Evolutionary conservation across 2,113 vertebrate species (phyloP).

Genomic region (Noturus placidus): DNA sequence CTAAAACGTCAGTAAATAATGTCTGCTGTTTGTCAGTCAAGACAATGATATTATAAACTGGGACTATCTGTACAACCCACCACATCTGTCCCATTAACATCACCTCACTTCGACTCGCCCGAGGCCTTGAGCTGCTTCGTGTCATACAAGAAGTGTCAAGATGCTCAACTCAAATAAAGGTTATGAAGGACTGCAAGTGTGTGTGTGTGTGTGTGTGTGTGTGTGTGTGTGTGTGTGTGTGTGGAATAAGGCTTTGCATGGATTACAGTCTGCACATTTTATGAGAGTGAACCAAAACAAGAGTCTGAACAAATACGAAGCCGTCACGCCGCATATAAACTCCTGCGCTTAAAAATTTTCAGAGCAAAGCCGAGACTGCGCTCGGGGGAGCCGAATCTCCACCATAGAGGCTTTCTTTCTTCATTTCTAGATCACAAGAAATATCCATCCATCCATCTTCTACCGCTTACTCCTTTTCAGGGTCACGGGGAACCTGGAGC

Average conservation of each 20-base stretch:
- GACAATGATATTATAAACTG: background rate
- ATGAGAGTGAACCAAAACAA: slow-evolving; percentile 16
- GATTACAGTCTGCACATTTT: slow-evolving; percentile 21
- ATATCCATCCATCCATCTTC: too few species aligned
- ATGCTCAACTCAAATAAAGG: slow-evolving; percentile 20
- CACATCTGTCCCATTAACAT: background rate
- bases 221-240: background rate
- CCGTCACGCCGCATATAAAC: slow-evolving; percentile 26
- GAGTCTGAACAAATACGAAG: slow-evolving; percentile 9
- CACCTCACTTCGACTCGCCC: background rate
- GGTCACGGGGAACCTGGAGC: too few species aligned
- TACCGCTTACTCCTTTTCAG: too few species aligned
- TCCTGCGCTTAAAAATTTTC: background rate
- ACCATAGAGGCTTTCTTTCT: background rate
- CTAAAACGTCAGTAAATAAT: background rate
- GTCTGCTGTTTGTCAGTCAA: slow-evolving; percentile 2
- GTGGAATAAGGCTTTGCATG: slow-evolving; percentile 27
- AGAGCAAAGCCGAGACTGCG: background rate
- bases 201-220: background rate
- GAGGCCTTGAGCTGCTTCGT: background rate
- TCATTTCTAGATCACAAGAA: slow-evolving; percentile 3
- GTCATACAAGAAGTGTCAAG: slow-evolving; percentile 2
- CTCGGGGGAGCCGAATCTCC: background rate
- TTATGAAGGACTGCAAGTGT: background rate
- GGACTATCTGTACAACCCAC: background rate